Evolutionary conservation across 2,888 invertebrate species (phyloP), one percentile per base, ranked within the genome.

Genomic region (Venustoraphidia nigricollis): DNA sequence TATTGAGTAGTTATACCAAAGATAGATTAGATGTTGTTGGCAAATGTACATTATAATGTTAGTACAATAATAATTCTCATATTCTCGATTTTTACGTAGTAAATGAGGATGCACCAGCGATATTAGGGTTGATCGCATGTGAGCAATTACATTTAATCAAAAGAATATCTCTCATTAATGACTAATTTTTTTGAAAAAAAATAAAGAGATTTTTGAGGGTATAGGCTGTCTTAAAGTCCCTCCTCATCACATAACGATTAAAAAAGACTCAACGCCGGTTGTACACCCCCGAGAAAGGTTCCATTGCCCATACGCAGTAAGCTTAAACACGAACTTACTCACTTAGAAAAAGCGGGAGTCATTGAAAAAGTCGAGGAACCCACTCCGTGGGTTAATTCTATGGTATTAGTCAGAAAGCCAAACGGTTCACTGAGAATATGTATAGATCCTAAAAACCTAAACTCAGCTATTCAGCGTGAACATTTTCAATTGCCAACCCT

Each of bases 321-420:
- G 45, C 46, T 55, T 10, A 51, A 55, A 53, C 9, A 41, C 38
- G 51, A 46, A n/a, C 27, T 55, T 39, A 11, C 47, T n/a, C 40
- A 51, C 13, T 17, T 54, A 37, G 52, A 53, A 47, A 50, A 35
- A 2, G 11, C 36, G 36, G 42, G 48, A 14, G 53, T 56, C 6
- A 52, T 55, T 14, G 34, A 48, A 44, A 50, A 51, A 49, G 50
- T 55, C 6, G 14, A 46, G 2, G 52, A 11, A 10, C 40, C 40
- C 11, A 10, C 40, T 9, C 11, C n/a, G 11, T 40, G 40, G 40
- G 40, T 40, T 11, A 40, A 40, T 40, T 14, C 9, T 9, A 10
- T 10, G n/a, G 40, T 40, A 9, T 9, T 40, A 10, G 40, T 10
- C 8, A 40, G 40, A 40, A 40, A 40, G 13, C 8, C 8, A 9